Evolutionary conservation across 2,888 invertebrate genomes (phyloP), one percentile per base, ranked within the genome.

Genomic region (Creontiades dilutus): DNA sequence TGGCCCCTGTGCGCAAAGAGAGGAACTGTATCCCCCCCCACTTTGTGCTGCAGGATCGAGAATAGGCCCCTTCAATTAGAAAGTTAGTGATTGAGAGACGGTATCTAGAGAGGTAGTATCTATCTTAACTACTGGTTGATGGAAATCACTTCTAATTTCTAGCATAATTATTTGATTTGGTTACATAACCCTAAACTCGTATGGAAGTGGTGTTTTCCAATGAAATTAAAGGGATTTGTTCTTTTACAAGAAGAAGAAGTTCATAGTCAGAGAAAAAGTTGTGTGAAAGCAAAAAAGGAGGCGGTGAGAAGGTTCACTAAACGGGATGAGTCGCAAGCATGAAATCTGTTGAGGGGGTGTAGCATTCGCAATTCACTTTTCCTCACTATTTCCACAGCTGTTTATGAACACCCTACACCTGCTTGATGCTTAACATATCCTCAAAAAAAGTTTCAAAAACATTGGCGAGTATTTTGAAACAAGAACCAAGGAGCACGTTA

Each of bases 231-330:
- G 7, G 37, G 37, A 37, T 37, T 37, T 52, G 52, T 52, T 52
- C 19, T 5, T 61, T 61, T 61, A 19, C 61, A 61, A 61, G 61
- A 61, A 61, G 61, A 19, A 61, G 19, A 61, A 61, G 19, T 61
- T 61, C 9, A 61, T 61, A 61, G 61, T 61, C 19, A 61, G 61
- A 61, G 61, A 76, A 46, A 28, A 76, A 76, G 27, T 37, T 16
- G 76, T 76, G 76, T 76, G 76, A 76, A 76, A 76, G 76, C 76
- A 76, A 27, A 16, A 76, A n/a, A 76, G 28, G 28, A 37, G 76
- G 76, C 46, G 9, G 76, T 76, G 28, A 76, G 76, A 76, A 76
- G 76, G 46, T 61, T 76, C 37, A 76, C 76, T 76, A 76, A 76
- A 61, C 61, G 19, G 61, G 61, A 19, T 2, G 16, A 61, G 4